Conservation (phyloP, 2,888 invertebrate genomes). For the Hirtodrosophila cameraria region DNA sequence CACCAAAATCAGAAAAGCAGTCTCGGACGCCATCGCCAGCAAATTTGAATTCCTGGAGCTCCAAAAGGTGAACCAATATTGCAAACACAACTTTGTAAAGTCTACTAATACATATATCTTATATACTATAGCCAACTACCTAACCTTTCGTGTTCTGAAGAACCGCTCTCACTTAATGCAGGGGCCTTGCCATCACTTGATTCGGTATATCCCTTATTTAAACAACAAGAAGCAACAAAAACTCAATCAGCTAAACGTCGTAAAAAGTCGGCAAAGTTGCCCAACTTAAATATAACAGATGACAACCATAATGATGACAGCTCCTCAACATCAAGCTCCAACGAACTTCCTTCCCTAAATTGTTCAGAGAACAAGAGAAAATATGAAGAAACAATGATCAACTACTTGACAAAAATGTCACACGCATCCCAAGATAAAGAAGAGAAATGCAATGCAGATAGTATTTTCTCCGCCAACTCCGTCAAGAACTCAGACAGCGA, state of each 20-base stretch:
- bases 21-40: too few relatives aligned
- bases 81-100: not conserved
- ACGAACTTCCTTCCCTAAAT: not conserved
- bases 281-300: not conserved
- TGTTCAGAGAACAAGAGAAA: not conserved
- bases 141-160: not conserved
- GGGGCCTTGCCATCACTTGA: conserved; percentile 16
- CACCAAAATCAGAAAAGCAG: too few relatives aligned
- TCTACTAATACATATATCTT: not conserved
- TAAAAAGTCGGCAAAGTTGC: not conserved
- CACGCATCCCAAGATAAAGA: not conserved
- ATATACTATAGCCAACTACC: not conserved
- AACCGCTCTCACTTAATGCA: conserved; percentile 14
- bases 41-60: too few relatives aligned
- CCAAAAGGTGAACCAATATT: not conserved
- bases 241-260: not conserved
- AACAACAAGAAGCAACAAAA: not conserved
- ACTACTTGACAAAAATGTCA: conserved; percentile 29
- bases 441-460: not conserved
- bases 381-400: not conserved
- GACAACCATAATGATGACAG: not conserved
- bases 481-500: conserved; percentile 23
- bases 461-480: not conserved
- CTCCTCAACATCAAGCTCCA: not conserved
- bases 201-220: not conserved